Base-by-base conservation (phyloP, 2,797 vertebrate species). In the Distichodus sexfasciatus region DNA sequence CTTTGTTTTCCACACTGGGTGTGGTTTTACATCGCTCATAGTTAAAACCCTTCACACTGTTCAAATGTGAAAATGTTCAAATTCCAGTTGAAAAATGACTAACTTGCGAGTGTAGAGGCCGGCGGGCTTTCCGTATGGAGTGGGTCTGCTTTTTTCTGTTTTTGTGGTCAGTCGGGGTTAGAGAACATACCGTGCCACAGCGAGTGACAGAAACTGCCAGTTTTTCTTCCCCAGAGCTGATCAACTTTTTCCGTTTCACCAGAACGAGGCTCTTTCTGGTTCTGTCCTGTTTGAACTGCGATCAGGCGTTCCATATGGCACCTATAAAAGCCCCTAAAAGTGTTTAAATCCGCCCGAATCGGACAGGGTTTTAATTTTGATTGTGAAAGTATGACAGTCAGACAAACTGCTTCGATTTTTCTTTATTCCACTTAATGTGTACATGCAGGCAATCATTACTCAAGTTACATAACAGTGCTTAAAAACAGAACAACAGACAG, bases 31-130 rank as follows among this genome's bases (percentile, higher is more conserved):
- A 15, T 12, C 4, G 35, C 44, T 69, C 29, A 59, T 17, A 50
- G 31, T 65, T 43, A 69, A 65, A 69, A 44, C 14, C 40, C 66
- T 8, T 10, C 19, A 7, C 46, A 47, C 2, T 43, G 71, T n/a
- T n/a, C n/a, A n/a, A 33, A 24, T 19, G 33, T 44, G 19, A 12
- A 12, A 31, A 19, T 31, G 40, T 57, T 36, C 31, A 69, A 59
- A 46, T 31, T 28, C 57, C 24, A 41, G 36, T 11, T 40, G 28
- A 41, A 35, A 38, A 4, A 50, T 31, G 14, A 15, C 29, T 53
- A 64, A 58, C 7, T 21, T 3, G 7, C 17, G 12, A 6, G 10
- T 51, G 35, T 65, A 50, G 38, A 33, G 31, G 41, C 9, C 28
- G 23, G 21, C 55, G 17, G 19, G 53, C 15, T 36, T 31, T 44